Evolutionary conservation across 2,113 vertebrate species (phyloP).

Genomic region (Hippoglossus stenolepis): DNA sequence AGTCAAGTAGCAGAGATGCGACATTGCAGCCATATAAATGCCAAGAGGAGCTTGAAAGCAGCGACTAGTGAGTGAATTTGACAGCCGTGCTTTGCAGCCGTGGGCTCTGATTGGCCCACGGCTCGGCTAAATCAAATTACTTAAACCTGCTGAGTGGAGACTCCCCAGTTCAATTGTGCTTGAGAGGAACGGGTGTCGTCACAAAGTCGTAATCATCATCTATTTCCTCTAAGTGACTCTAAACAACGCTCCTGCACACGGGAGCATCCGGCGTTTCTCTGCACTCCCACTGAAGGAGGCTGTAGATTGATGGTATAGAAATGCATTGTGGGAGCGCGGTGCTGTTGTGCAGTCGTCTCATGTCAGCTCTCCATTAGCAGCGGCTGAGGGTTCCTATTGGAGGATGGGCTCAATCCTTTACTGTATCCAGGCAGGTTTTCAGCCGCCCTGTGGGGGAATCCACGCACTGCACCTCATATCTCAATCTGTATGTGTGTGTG

Average conservation of each 20-base stretch:
- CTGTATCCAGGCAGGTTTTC: constrained; percentile 75
- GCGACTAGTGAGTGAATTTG: background rate
- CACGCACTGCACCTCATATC: constrained; percentile 50
- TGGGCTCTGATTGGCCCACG: background rate
- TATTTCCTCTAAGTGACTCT: background rate
- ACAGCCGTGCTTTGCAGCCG: background rate
- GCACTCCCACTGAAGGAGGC: constrained; percentile 1
- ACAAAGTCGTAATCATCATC: background rate
- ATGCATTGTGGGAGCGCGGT: constrained; percentile 66
- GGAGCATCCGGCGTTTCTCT: constrained; percentile 5
- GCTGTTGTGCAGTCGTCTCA: constrained; percentile 53
- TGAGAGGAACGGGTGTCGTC: background rate
- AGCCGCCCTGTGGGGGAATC: constrained; percentile 69
- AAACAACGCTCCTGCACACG: background rate
- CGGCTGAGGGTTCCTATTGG: constrained; percentile 65
- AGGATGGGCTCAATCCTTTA: constrained; percentile 36
- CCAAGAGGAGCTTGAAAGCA: background rate
- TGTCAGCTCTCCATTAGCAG: constrained; percentile 40
- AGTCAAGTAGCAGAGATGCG: background rate
- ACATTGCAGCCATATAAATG: background rate
- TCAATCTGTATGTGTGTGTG: constrained; percentile 31
- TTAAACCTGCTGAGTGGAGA: constrained; percentile 15
- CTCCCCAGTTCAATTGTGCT: background rate
- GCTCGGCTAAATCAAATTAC: background rate
- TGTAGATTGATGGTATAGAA: constrained; percentile 55